Base-by-base conservation (phyloP, 2,113 vertebrate genomes). In the Grantiella picta region DNA sequence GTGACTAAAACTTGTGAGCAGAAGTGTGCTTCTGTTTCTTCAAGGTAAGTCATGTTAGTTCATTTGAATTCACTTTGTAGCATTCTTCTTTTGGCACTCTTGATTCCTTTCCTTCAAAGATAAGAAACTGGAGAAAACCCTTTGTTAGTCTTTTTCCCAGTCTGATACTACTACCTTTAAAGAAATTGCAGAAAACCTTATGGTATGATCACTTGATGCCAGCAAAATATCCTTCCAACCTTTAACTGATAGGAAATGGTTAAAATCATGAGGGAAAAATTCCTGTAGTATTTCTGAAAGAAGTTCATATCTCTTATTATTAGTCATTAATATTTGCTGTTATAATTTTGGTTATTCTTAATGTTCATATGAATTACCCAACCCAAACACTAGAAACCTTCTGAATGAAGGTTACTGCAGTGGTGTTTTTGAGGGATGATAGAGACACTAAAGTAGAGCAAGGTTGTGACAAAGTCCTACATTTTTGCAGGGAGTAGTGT, bases 381-480 rank as follows among this genome's bases (percentile, higher is more conserved):
- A 71, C 28, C 15, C 12, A 53, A 47, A 42, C 11, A 17, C 25
- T 33, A 35, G 35, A 73, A 86, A 35, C 60, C 24, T 53, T 72
- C 31, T 61, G 84, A 77, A 15, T 29, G 6, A 60, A 15, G 17
- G 19, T 72, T 44, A 20, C n/a, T 80, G 40, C 28, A 10, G 40
- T 35, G 53, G 2, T 85, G 90, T 57, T 76, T 4, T 11, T 60
- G 27, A 57, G 63, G n/a, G 10, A 4, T 36, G 22, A 12, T 11
- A 28, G 60, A 83, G 29, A 40, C 13, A 5, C 2, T 47, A 5
- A 35, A 3, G 15, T 16, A 57, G 66, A 45, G 25, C 63, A 69
- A 79, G 82, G 63, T 60, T 4, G 0, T 45, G 52, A 27, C 10
- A 5, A 25, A 61, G 36, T 23, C 27, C 29, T 29, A 1, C 0